phyloP scores from a whole-genome alignment of 37 sponge, comb jelly and placozoan genomes.

The Aplysina aerophoba region DNA sequence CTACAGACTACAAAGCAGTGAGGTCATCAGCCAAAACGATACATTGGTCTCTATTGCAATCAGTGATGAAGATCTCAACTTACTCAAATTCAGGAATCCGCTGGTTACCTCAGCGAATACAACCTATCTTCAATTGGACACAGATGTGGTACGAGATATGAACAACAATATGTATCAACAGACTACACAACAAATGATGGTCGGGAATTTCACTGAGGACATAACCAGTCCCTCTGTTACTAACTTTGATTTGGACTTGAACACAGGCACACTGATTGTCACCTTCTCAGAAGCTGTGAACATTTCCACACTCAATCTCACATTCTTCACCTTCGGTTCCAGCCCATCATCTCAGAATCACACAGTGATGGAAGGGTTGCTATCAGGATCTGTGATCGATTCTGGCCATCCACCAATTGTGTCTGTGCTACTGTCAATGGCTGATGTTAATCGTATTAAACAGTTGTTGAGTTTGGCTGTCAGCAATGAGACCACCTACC shows the following conservation, averaged over 20 bases:
- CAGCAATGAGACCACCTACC: conserved; percentile 63
- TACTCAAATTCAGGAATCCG: conserved; percentile 63
- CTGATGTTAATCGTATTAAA: conserved; percentile 78
- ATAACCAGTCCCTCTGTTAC: conserved; percentile 41
- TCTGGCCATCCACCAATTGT: conserved; percentile 85
- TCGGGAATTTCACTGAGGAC: conserved; percentile 48
- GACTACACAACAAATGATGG: neutral
- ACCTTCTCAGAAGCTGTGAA: conserved; percentile 83
- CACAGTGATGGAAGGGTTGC: neutral
- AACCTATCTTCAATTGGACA: conserved; percentile 55
- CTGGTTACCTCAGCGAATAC: conserved; percentile 52
- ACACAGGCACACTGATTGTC: conserved; percentile 54
- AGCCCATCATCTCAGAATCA: neutral
- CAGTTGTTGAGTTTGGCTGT: conserved; percentile 52
- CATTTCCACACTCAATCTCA: conserved; percentile 57
- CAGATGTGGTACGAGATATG: conserved; percentile 70
- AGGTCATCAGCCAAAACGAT: conserved; percentile 36
- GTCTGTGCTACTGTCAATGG: conserved; percentile 35
- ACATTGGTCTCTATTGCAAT: conserved; percentile 50
- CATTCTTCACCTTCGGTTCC: conserved; percentile 65
- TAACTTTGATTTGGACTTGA: conserved; percentile 65
- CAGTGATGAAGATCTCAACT: conserved; percentile 68
- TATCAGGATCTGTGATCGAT: conserved; percentile 61
- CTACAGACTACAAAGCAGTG: conserved; percentile 31
- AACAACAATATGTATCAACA: conserved; percentile 57